Base-by-base conservation (phyloP, 1,140 invertebrate species). In the Eubasilissa regina region DNA sequence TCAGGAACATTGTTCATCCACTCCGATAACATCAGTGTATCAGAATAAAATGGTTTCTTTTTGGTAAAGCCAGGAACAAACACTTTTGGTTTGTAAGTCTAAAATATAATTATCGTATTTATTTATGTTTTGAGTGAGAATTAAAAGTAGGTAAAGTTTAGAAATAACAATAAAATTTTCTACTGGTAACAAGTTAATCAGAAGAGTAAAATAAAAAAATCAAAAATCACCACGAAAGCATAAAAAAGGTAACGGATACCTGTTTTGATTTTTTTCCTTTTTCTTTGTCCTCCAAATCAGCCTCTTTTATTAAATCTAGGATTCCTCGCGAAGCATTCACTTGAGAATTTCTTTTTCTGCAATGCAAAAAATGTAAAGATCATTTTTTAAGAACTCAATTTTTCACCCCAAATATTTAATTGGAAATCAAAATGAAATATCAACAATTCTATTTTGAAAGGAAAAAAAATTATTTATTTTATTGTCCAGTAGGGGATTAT, bases 1-100 rank as follows among this genome's bases (percentile, higher is more conserved):
- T 90, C 87, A 13, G 97, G 97, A 60, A 94, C 91, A 83, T 98
- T 95, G 1, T 94, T 87, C 85, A 99, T 89, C 97, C 97, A 99
- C 87, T 98, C 97, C 0, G 97, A 98, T 25, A 95, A 84, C 96
- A 89, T 89, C 0, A 89, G 82, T 7, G 87, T 85, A 84, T 89
- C 84, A 7, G 82, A 84, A 77, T 87, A 89, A 55, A 84, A 77
- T 4, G 47, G 74, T 25, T 83, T 75, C 35, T 84, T 80, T 77
- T 83, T 86, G 51, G 84, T 83, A 76, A 89, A 89, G 4, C 89
- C 89, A 60, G 89, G 84, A 1, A 89, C 88, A 86, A 87, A 86
- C 48, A 88, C 85, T 72, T 83, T 87, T 47, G 89, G 89, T 76
- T 84, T 86, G 45, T 89, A 89, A 12, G 77, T 77, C 87, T 88